Percentiles rank a stretch among this genome's conserved stretches.
Conservation (phyloP, 2,888 invertebrate genomes). For the Acrocyrtus sp. region DNA sequence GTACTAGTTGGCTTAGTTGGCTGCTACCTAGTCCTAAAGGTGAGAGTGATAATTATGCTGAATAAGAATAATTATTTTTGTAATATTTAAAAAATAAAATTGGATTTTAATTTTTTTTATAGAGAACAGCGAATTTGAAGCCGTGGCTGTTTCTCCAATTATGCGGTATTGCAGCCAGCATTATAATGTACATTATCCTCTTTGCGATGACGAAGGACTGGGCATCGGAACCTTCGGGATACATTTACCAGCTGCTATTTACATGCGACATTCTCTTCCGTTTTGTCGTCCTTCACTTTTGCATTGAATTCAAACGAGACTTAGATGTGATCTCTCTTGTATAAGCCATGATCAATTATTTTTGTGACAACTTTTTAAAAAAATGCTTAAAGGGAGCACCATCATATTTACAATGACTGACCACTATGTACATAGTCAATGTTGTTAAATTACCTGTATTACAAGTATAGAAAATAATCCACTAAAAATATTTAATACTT, state of each 20-base stretch:
- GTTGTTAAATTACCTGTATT: too few species aligned
- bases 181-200: slow-evolving; percentile 37
- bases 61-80: too few species aligned
- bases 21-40: slow-evolving; percentile 21
- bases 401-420: too few species aligned
- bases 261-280: slow-evolving; percentile 38
- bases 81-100: too few species aligned
- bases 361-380: too few species aligned
- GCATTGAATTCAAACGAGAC: slow-evolving; percentile 33
- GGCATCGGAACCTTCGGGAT: slow-evolving; percentile 12
- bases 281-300: slow-evolving; percentile 36
- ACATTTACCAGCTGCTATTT: slow-evolving; percentile 38
- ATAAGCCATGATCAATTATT: too few species aligned
- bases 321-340: slow-evolving; percentile 38
- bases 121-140: slow-evolving; percentile 28
- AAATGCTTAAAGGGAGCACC: too few species aligned
- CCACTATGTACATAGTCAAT: too few species aligned
- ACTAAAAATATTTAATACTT: too few species aligned
- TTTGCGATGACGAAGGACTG: slow-evolving; percentile 43
- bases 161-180: slow-evolving; percentile 24
- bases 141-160: slow-evolving; percentile 36
- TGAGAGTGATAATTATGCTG: too few species aligned
- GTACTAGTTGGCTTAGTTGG: slow-evolving; percentile 26
- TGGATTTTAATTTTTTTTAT: neutral
- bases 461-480: too few species aligned